Evolutionary conservation across 2,113 vertebrate genomes (phyloP).

Genomic region (Scolopax mira): DNA sequence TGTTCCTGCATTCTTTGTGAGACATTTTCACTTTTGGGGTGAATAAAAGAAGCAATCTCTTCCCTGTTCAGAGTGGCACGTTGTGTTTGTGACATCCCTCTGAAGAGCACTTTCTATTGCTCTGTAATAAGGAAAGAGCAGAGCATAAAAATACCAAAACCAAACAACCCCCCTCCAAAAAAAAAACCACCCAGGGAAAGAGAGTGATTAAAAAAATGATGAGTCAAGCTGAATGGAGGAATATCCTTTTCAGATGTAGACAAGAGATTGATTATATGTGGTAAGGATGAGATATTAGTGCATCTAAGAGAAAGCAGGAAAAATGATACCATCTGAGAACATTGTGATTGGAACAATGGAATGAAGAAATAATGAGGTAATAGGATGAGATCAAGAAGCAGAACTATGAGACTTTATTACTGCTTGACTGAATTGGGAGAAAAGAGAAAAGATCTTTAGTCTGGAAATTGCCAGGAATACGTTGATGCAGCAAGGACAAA

Average conservation of each 20-base stretch:
- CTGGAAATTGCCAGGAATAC: not conserved
- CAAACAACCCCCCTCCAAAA: too few species aligned
- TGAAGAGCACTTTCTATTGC: not conserved
- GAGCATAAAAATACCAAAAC: not conserved
- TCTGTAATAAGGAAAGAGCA: not conserved
- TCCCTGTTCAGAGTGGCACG: not conserved
- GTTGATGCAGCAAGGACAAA: not conserved
- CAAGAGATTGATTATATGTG: not conserved
- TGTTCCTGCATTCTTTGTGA: not conserved
- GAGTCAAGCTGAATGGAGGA: not conserved
- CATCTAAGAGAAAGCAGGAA: not conserved
- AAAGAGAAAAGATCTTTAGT: not conserved
- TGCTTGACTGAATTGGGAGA: not conserved
- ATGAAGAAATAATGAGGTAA: not conserved
- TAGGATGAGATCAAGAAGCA: constrained; percentile 8
- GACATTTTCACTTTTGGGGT: not conserved
- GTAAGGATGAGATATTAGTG: not conserved
- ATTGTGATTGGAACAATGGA: not conserved
- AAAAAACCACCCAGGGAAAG: not conserved
- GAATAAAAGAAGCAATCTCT: not conserved
- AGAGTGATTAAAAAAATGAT: not conserved
- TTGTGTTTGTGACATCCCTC: not conserved
- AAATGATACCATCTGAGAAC: constrained; percentile 15
- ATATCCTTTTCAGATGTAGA: not conserved
- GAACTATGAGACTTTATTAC: not conserved